Evolutionary conservation across 2,888 invertebrate species (phyloP), one percentile per base, ranked within the genome.

Genomic region (Standfussiana lucernea): DNA sequence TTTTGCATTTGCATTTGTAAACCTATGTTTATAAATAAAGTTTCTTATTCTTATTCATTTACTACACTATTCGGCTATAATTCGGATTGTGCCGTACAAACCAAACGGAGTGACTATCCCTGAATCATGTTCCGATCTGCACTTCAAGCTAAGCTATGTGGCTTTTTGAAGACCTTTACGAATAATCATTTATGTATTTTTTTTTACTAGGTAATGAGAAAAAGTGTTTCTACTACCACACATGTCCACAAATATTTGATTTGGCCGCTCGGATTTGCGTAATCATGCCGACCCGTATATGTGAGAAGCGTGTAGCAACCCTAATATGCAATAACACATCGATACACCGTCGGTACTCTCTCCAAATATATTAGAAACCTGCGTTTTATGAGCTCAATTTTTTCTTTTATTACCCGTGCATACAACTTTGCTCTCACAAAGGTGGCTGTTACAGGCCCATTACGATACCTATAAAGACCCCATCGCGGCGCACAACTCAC

Each of bases 391-490:
- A 80, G n/a, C 21, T 59, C 62, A 75, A 59, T 77, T 77, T 80
- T 72, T 76, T 70, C 74, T 66, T 81, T 72, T 75, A 85, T 80
- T 80, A 85, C 72, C 75, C 65, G 64, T 83, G 72, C 75, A 75
- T 77, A 73, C 72, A 85, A 85, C 86, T 85, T 86, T 85, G 65
- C 85, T 86, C 66, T 86, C 50, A 85, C 83, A 76, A 85, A 85
- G 80, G 74, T 59, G 64, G 78, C 67, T 66, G 77, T 81, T 64
- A 72, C 72, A 66, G 78, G 56, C 40, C 74, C 82, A 85, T 85
- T 84, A 85, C 79, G 70, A 64, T 72, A 72, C 74, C 73, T 73
- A 75, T 85, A 66, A 84, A 82, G 72, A 40, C 70, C 77, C 80
- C 85, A 82, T 70, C 62, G 61, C 62, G 35, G 65, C 68, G 28